Evolutionary conservation across 2,113 vertebrate genomes (phyloP).

Genomic region (Brachyhypopomus occidentalis): DNA sequence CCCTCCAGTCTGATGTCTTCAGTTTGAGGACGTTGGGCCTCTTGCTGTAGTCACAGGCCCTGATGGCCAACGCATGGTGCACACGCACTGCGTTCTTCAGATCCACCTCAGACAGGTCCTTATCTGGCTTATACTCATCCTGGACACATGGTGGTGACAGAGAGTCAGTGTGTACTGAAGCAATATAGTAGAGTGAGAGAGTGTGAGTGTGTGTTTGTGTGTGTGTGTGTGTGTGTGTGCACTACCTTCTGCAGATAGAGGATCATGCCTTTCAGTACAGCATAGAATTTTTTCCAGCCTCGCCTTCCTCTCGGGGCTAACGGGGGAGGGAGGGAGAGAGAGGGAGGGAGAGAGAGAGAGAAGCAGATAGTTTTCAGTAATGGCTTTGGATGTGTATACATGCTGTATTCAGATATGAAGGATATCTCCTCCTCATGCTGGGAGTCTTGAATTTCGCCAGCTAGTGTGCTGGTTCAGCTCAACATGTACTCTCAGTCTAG

Average conservation of each 20-base stretch:
- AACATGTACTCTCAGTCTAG: constrained; percentile 14
- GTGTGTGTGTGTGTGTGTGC: constrained; percentile 50
- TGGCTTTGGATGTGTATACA: constrained; percentile 11
- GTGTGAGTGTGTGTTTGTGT: constrained; percentile 8
- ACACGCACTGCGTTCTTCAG: constrained; percentile 93
- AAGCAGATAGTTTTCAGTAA: constrained; percentile 33
- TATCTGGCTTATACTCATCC: constrained; percentile 96
- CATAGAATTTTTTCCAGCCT: constrained; percentile 99
- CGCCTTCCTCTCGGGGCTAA: constrained; percentile 92
- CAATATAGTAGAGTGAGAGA: not conserved
- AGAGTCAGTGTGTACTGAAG: constrained; percentile 37
- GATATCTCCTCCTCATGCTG: not conserved
- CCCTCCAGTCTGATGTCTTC: constrained; percentile 97
- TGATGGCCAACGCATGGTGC: constrained; percentile 91
- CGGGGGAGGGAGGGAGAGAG: constrained; percentile 28
- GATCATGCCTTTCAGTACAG: constrained; percentile 94
- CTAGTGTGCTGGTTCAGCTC: not conserved
- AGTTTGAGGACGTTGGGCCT: constrained; percentile 91
- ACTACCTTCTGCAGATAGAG: constrained; percentile 96
- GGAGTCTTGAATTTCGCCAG: constrained; percentile 5
- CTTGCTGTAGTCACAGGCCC: constrained; percentile 96
- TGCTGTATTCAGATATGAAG: constrained; percentile 21
- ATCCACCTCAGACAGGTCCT: constrained; percentile 93
- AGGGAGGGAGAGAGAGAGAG: constrained; percentile 34
- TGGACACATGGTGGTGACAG: constrained; percentile 72